These are phyloP conservation scores for Aurelia coerulea DNA, from an alignment of 30 jellyfish, hydroid and myxozoan species.

Conservation along the genomic window DNA sequence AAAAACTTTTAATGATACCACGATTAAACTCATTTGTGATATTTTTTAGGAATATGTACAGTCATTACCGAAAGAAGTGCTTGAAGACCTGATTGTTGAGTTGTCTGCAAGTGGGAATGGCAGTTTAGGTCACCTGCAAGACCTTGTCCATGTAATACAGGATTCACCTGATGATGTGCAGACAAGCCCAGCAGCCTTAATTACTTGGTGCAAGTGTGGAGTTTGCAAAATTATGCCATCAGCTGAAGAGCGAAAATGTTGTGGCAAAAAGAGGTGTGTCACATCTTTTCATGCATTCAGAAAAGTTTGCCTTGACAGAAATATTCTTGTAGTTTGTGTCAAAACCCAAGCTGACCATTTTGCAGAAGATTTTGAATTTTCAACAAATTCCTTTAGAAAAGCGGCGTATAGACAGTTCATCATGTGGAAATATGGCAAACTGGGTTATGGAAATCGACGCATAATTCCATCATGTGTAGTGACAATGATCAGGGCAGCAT, in stretches of 20 bases:
- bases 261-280: not conserved
- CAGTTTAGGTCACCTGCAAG: not conserved
- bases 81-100: not conserved
- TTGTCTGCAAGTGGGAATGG: not conserved
- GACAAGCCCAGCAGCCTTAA: not conserved
- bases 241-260: not conserved
- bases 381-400: not conserved
- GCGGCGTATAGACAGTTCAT: not conserved
- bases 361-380: not conserved
- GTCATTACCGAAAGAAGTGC: not conserved
- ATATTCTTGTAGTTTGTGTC: not conserved
- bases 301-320: not conserved
- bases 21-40: too few relatives aligned
- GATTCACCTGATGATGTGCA: not conserved
- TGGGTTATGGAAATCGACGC: not conserved
- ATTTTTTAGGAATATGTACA: not conserved
- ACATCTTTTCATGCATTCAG: not conserved
- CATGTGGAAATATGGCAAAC: not conserved
- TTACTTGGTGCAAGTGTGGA: not conserved
- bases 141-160: not conserved
- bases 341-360: not conserved
- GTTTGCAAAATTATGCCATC: not conserved
- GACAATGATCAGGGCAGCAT: not conserved
- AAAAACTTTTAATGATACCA: too few relatives aligned
- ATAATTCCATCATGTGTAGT: not conserved